These are phyloP conservation scores for Ischnus inquisitorius DNA, from an alignment of 2,888 invertebrate species.

Conservation along the genomic window DNA sequence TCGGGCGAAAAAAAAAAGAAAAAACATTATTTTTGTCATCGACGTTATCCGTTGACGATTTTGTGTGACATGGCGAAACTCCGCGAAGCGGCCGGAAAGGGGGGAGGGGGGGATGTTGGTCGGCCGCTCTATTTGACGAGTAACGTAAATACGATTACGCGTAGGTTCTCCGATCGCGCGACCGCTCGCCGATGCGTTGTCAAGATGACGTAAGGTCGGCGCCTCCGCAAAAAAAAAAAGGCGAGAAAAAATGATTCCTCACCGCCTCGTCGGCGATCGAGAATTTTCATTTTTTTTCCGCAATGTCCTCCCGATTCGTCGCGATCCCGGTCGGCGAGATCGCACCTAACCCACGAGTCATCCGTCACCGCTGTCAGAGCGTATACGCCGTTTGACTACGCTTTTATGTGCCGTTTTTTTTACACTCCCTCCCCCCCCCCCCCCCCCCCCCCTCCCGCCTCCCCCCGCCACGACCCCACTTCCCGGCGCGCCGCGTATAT, in stretches of 20 bases:
- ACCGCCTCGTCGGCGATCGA: constrained; percentile 4
- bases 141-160: constrained; percentile 51
- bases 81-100: not conserved
- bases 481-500: constrained; percentile 72
- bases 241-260: not conserved
- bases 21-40: constrained; percentile 1
- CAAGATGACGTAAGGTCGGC: constrained; percentile 71
- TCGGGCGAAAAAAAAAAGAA: too few relatives aligned
- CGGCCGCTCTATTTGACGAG: not conserved
- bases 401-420: not conserved
- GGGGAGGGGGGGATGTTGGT: constrained; percentile 30
- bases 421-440: not conserved
- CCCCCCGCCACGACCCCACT: constrained; percentile 1
- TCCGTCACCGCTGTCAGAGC: constrained; percentile 69
- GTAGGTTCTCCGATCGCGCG: constrained; percentile 24
- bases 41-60: constrained; percentile 13
- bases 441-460: too few relatives aligned
- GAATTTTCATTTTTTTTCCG: constrained; percentile 22
- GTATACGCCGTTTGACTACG: constrained; percentile 9
- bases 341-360: constrained; percentile 56
- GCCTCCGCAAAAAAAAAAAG: constrained; percentile 31
- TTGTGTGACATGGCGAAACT: constrained; percentile 15
- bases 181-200: constrained; percentile 60
- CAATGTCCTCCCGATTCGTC: not conserved
- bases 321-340: not conserved